Base-by-base conservation (phyloP, 2,797 vertebrate species). In the Oryzias sinensis region DNA sequence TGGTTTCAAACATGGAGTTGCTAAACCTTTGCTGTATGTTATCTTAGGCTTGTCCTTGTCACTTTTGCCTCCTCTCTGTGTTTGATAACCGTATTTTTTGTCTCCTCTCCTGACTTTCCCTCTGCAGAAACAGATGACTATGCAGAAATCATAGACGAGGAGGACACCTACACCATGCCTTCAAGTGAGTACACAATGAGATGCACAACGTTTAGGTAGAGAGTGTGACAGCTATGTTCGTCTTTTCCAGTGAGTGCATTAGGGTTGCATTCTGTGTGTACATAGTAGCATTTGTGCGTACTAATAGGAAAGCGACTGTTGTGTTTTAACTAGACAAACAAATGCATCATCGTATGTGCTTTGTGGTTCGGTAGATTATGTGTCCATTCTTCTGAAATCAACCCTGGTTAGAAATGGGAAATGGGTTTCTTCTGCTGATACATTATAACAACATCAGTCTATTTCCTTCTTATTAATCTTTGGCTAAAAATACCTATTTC, bases 121-220 rank as follows among this genome's bases (percentile, higher is more conserved):
- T 61, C 65, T 82, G 41, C 90, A 99, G 97, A 99, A 87, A 99
- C 97, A 0, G 97, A 99, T 22, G 97, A 99, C 88, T 99, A 99
- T 58, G 97, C 97, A 42, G 97, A 99, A 92, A 99, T 99, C 79
- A 95, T 99, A 88, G 97, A 98, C 65, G 97, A 99, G 82, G 97
- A 99, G 83, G 97, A 99, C 82, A 97, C 96, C 0, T 98, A 98
- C 1, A 98, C 97, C 53, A 98, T 99, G 96, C 97, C 97, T 65
- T 99, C 97, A 69, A 98, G 97, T 99, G 90, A 98, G 97, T 93
- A 81, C 0, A 44, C 45, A 14, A 20, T 14, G 56, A 53, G 17
- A 57, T 22, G 47, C 25, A 46, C 45, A 17, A 48, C 33, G 16
- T 11, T 55, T 4, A 53, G 37, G 15, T 44, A 43, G 43, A 33